Conservation (phyloP, 1,140 invertebrate genomes). For the Papilio machaon region DNA sequence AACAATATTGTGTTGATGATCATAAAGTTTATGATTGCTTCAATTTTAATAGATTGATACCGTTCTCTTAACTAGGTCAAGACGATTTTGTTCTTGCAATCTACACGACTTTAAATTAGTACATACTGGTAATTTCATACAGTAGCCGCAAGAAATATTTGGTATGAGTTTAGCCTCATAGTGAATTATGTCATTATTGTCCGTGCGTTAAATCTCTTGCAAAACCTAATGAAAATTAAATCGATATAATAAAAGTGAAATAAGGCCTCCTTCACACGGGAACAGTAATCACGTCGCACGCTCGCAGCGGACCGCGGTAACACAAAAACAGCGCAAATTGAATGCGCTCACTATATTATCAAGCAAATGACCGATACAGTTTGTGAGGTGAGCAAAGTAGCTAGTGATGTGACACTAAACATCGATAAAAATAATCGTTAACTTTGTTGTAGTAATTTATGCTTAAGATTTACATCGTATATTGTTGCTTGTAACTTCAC, state of each 20-base stretch:
- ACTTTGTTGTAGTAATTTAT: neutral
- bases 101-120: slow-evolving; percentile 14
- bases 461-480: no score
- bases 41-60: slow-evolving; percentile 9
- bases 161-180: neutral
- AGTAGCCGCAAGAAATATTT: neutral
- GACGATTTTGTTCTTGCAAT: slow-evolving; percentile 12
- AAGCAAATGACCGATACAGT: slow-evolving; percentile 52
- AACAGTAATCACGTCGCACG: slow-evolving; percentile 45
- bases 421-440: slow-evolving; percentile 3
- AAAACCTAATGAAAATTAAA: slow-evolving; percentile 36
- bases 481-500: no score
- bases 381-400: slow-evolving; percentile 39
- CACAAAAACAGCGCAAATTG: slow-evolving; percentile 58
- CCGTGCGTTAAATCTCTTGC: slow-evolving; percentile 23
- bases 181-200: slow-evolving; percentile 24
- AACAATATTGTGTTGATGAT: neutral
- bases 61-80: slow-evolving; percentile 4
- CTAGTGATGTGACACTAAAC: neutral
- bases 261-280: slow-evolving; percentile 45
- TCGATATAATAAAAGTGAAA: slow-evolving; percentile 36
- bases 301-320: slow-evolving; percentile 20
- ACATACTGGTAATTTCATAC: neutral
- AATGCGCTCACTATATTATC: slow-evolving; percentile 50
- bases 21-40: neutral